These are phyloP conservation scores for Recurvirostra avosetta DNA, from an alignment of 2,113 vertebrate genomes.

Conservation along the genomic window DNA sequence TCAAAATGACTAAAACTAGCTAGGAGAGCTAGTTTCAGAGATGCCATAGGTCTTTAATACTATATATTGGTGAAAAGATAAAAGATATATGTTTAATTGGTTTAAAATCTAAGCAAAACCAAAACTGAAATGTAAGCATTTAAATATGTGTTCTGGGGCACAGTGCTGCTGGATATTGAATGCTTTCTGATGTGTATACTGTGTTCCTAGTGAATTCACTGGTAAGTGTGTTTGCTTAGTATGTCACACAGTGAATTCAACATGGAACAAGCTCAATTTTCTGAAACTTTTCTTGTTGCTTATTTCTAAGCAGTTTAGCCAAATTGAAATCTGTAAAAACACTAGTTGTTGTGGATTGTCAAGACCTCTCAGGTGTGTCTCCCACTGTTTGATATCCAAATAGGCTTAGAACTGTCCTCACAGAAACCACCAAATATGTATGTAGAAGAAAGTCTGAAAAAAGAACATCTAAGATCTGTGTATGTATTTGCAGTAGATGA, in stretches of 20 bases:
- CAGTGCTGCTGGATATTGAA: not conserved
- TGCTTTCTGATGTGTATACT: not conserved
- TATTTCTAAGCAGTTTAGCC: not conserved
- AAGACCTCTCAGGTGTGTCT: not conserved
- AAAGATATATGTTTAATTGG: not conserved
- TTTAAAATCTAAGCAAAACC: not conserved
- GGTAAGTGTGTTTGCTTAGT: not conserved
- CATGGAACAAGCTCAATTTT: not conserved
- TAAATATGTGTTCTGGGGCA: not conserved
- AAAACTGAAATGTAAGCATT: not conserved
- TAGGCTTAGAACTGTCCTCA: not conserved
- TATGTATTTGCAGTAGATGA: not conserved
- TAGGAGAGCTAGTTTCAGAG: not conserved
- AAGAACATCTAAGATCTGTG: not conserved
- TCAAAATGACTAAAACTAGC: not conserved
- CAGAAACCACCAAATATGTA: not conserved
- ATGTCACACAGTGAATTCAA: not conserved
- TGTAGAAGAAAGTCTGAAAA: not conserved
- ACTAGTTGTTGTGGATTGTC: not conserved
- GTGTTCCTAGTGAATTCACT: not conserved
- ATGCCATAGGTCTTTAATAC: not conserved
- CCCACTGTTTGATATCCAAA: not conserved
- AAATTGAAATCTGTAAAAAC: not conserved
- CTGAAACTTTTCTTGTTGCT: not conserved
- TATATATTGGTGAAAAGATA: not conserved